Evolutionary conservation across 2,888 invertebrate genomes (phyloP).

Genomic region (Celastrina argiolus): DNA sequence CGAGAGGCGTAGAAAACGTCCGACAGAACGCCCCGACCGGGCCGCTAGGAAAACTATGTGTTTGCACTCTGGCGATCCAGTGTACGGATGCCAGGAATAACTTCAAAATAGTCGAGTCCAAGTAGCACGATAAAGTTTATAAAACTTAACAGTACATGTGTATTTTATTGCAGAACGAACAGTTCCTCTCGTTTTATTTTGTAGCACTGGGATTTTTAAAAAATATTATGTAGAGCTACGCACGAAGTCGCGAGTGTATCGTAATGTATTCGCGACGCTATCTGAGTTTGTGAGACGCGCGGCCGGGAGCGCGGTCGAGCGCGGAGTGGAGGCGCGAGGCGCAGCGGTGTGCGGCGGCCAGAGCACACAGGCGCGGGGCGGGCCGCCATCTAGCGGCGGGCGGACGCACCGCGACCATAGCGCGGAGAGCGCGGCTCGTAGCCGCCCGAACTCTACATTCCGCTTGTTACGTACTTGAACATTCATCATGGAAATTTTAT

Average conservation of each 20-base stretch:
- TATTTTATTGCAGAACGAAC: conserved; percentile 24
- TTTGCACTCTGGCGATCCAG: conserved; percentile 31
- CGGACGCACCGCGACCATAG: conserved; percentile 45
- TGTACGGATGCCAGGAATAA: conserved; percentile 28
- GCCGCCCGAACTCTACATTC: conserved; percentile 38
- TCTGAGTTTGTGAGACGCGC: conserved; percentile 62
- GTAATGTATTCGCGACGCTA: conserved; percentile 48
- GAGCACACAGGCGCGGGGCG: conserved; percentile 66
- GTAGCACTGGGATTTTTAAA: conserved; percentile 30
- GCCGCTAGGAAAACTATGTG: conserved; percentile 33
- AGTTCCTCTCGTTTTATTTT: conserved; percentile 27
- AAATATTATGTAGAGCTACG: conserved; percentile 38
- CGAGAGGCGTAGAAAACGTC: conserved; percentile 50
- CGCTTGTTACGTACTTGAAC: not conserved
- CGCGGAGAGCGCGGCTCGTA: conserved; percentile 49
- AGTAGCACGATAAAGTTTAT: conserved; percentile 35
- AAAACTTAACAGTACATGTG: conserved; percentile 22
- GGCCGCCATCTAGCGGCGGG: conserved; percentile 64
- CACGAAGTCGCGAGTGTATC: conserved; percentile 63
- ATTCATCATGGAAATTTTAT: not conserved
- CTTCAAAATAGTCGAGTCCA: conserved; percentile 35
- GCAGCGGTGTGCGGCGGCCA: conserved; percentile 51
- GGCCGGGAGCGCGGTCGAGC: conserved; percentile 71
- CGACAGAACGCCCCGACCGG: conserved; percentile 28
- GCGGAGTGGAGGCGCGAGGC: conserved; percentile 69